Percentiles rank a stretch among this genome's conserved stretches.
These are phyloP conservation scores for Xylophagus ater DNA, from an alignment of 2,888 invertebrate genomes.

Conservation along the genomic window DNA sequence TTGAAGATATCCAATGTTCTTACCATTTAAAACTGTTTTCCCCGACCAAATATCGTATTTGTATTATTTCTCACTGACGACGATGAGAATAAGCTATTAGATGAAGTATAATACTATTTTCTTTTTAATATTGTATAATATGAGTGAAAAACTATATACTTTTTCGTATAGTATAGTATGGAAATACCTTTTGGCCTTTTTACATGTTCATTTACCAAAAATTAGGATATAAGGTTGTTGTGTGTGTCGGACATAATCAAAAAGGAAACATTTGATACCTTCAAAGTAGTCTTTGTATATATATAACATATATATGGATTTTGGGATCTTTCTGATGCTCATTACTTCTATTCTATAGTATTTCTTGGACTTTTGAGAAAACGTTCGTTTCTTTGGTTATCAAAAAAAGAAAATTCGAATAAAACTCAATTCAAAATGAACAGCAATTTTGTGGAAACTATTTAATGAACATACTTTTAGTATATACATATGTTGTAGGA, in stretches of 20 bases:
- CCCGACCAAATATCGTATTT: too few relatives aligned
- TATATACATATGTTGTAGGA: too few relatives aligned
- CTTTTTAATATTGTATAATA: too few relatives aligned
- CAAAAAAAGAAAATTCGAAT: slow-evolving; percentile 2
- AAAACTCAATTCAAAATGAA: slow-evolving; percentile 17
- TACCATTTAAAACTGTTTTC: too few relatives aligned
- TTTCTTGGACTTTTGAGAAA: background rate
- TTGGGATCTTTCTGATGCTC: background rate
- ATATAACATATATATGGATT: background rate
- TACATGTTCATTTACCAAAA: slow-evolving; percentile 10
- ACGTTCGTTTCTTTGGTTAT: background rate
- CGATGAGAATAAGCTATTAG: slow-evolving; percentile 5
- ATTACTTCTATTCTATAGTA: background rate
- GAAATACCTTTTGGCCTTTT: slow-evolving; percentile 10
- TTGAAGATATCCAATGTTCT: too few relatives aligned
- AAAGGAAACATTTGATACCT: slow-evolving; percentile 17
- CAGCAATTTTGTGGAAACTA: slow-evolving; percentile 17
- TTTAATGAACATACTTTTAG: slow-evolving; percentile 16
- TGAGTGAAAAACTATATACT: slow-evolving; percentile 9
- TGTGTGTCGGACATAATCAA: slow-evolving; percentile 16
- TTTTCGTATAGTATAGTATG: background rate
- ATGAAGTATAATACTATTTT: background rate
- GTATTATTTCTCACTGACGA: too few relatives aligned
- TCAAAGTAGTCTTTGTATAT: background rate
- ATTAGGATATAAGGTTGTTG: slow-evolving; percentile 7